Evolutionary conservation across 2,888 invertebrate genomes (phyloP).

Genomic region (Ganaspis brasiliensis): DNA sequence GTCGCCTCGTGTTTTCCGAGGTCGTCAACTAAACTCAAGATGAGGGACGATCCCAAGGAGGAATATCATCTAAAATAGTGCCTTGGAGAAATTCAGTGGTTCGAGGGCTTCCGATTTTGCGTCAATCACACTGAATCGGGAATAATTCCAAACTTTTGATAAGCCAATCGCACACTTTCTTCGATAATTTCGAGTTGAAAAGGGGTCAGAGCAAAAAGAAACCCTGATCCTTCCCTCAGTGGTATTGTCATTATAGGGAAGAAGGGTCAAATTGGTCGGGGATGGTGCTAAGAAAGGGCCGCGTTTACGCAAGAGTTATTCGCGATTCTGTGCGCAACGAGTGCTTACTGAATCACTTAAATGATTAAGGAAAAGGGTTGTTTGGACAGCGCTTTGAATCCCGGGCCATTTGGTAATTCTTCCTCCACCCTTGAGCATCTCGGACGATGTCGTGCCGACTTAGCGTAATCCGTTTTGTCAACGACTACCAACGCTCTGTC

Average conservation of each 20-base stretch:
- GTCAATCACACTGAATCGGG: background rate
- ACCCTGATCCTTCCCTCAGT: constrained; percentile 67
- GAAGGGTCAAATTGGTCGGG: constrained; percentile 62
- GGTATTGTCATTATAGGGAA: constrained; percentile 71
- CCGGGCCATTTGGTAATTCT: constrained; percentile 72
- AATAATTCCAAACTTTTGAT: background rate
- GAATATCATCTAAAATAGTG: constrained; percentile 30
- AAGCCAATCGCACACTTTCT: background rate
- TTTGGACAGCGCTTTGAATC: constrained; percentile 77
- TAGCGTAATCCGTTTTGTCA: constrained; percentile 79
- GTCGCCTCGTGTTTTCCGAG: constrained; percentile 72
- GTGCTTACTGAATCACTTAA: constrained; percentile 80
- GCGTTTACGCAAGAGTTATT: constrained; percentile 74
- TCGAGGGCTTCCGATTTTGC: background rate
- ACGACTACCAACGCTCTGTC: constrained; percentile 71
- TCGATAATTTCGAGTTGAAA: constrained; percentile 4
- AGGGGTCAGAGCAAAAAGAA: constrained; percentile 55
- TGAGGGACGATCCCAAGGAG: constrained; percentile 50
- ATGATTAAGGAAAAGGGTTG: constrained; percentile 81
- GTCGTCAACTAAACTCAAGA: constrained; percentile 69
- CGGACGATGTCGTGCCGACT: constrained; percentile 64
- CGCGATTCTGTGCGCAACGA: constrained; percentile 72
- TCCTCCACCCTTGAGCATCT: constrained; percentile 52
- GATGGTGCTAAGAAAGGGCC: constrained; percentile 70
- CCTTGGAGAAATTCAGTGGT: background rate